Evolutionary conservation across 2,113 vertebrate genomes (phyloP).

Genomic region (Todiramphus saurophagus): DNA sequence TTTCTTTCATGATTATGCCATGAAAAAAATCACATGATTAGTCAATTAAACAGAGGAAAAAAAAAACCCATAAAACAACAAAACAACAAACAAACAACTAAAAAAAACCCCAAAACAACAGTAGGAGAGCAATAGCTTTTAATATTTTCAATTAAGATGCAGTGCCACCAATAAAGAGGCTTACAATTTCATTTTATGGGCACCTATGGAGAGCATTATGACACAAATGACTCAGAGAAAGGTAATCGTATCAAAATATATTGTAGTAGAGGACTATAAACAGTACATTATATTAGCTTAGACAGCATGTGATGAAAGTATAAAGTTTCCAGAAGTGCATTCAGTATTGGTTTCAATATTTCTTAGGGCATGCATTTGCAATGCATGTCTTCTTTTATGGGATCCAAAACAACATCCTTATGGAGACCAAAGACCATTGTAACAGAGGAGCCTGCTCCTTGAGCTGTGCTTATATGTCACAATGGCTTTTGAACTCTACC

Average conservation of each 20-base stretch:
- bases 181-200: slow-evolving; percentile 83
- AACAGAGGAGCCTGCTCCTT: not conserved
- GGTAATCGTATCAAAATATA: slow-evolving; percentile 82
- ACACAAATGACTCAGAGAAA: slow-evolving; percentile 81
- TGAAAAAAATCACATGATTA: slow-evolving; percentile 77
- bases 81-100: not conserved
- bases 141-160: slow-evolving; percentile 85
- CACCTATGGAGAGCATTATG: slow-evolving; percentile 82
- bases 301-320: slow-evolving; percentile 78
- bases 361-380: not conserved
- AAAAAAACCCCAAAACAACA: slow-evolving; percentile 2
- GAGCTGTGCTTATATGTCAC: rapidly evolving
- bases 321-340: slow-evolving; percentile 66
- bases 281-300: slow-evolving; percentile 74
- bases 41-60: slow-evolving; percentile 67
- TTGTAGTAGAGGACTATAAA: slow-evolving; percentile 76
- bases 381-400: not conserved
- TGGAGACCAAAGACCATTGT: not conserved
- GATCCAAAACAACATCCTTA: not conserved
- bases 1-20: slow-evolving; percentile 76
- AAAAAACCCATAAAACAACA: not conserved
- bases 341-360: slow-evolving; percentile 56
- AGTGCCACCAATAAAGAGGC: slow-evolving; percentile 79
- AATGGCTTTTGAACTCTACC: not conserved
- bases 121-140: slow-evolving; percentile 77